phyloP scores from a whole-genome alignment of 2,797 vertebrate species.

The Schizopygopsis malacanthus region DNA sequence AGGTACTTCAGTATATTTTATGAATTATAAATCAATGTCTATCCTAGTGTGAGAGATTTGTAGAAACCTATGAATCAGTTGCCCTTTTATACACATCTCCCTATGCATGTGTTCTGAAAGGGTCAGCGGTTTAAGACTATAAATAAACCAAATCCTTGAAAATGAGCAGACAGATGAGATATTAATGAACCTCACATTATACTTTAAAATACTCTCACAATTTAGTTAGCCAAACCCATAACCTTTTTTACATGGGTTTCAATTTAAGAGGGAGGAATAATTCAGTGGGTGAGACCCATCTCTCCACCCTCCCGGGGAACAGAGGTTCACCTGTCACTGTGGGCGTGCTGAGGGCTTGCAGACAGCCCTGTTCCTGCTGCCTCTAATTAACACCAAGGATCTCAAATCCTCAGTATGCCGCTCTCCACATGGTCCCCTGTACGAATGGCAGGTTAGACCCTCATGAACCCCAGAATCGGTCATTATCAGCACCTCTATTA shows the following conservation, averaged over 20 bases:
- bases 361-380: not conserved
- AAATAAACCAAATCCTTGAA: slow-evolving; percentile 40
- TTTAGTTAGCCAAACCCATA: slow-evolving; percentile 11
- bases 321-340: slow-evolving; percentile 28
- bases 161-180: slow-evolving; percentile 15
- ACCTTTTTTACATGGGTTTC: not conserved
- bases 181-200: slow-evolving; percentile 10
- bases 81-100: slow-evolving; percentile 7
- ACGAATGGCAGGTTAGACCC: not conserved
- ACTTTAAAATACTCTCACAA: slow-evolving; percentile 1
- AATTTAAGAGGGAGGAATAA: slow-evolving; percentile 37
- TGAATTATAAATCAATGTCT: not conserved
- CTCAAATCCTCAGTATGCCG: not conserved
- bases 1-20: not conserved
- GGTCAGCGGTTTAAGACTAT: slow-evolving; percentile 25
- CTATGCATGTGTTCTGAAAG: slow-evolving; percentile 1
- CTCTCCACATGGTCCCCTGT: not conserved
- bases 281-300: slow-evolving; percentile 3
- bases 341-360: slow-evolving; percentile 22
- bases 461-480: not conserved
- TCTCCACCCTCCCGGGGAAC: slow-evolving; percentile 20
- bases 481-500: not conserved
- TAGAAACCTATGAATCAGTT: slow-evolving; percentile 8
- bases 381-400: slow-evolving; percentile 42
- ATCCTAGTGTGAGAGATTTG: not conserved